Percentiles rank a stretch among this genome's conserved stretches.
These are phyloP conservation scores for Hemistola chrysoprasaria DNA, from an alignment of 2,888 invertebrate species.

Conservation along the genomic window DNA sequence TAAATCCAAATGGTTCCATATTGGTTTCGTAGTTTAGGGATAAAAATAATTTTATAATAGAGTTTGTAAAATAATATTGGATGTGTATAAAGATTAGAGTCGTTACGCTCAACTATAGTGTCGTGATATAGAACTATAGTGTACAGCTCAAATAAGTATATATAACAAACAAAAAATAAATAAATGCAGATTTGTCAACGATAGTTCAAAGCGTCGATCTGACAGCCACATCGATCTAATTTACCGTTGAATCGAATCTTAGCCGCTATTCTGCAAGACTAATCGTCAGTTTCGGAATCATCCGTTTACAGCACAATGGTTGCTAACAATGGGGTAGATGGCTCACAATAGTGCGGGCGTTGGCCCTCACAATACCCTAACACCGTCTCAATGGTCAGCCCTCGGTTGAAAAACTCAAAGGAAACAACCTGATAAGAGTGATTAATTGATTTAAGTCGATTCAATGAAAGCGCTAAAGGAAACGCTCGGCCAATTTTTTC, in stretches of 20 bases:
- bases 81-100: no score
- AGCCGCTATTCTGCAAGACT: conserved; percentile 49
- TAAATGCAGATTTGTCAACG: conserved; percentile 6
- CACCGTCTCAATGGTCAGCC: conserved; percentile 63
- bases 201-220: conserved; percentile 11
- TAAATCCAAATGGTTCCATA: no score
- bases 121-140: no score
- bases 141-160: no score
- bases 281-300: conserved; percentile 62
- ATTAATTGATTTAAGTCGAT: conserved; percentile 78
- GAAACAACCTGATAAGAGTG: conserved; percentile 77
- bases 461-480: conserved; percentile 68
- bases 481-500: conserved; percentile 50
- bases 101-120: no score
- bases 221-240: conserved; percentile 17
- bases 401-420: conserved; percentile 63
- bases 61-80: no score
- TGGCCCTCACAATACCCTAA: conserved; percentile 44
- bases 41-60: no score
- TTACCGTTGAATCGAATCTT: conserved; percentile 27
- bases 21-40: no score
- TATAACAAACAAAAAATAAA: no score
- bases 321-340: conserved; percentile 63
- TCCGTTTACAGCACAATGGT: conserved; percentile 57
- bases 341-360: conserved; percentile 43